Evolutionary conservation across 1,140 invertebrate genomes (phyloP).

Genomic region (Caenorhabditis inopinata): DNA sequence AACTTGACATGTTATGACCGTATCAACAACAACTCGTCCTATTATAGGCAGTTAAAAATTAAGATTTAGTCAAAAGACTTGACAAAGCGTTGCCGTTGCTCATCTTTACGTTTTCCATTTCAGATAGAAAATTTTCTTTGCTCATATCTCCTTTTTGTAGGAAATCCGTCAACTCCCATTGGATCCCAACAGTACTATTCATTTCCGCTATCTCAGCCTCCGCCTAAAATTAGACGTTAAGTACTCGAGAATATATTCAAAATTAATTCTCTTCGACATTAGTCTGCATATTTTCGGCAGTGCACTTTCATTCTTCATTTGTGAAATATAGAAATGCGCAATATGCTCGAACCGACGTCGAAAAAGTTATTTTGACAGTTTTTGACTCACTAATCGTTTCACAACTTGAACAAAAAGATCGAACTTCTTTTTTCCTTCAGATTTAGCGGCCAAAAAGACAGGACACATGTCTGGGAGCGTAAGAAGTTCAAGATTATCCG

Average conservation of each 20-base stretch:
- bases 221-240: too few species aligned
- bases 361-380: neutral
- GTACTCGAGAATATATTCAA: too few species aligned
- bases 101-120: neutral
- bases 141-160: neutral
- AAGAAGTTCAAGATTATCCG: neutral
- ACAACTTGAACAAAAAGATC: neutral
- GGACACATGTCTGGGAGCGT: neutral
- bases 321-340: too few species aligned
- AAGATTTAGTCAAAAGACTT: neutral
- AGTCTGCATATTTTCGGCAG: too few species aligned
- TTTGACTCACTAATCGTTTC: neutral
- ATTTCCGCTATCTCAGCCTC: neutral
- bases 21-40: conserved; percentile 23
- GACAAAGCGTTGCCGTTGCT: neutral
- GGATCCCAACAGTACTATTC: neutral
- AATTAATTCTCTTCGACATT: too few species aligned
- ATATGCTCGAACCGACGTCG: too few species aligned
- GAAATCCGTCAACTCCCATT: neutral
- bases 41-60: neutral
- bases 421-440: neutral
- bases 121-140: neutral
- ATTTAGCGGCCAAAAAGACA: neutral
- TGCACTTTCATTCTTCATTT: too few species aligned
- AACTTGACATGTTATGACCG: conserved; percentile 27